Percentiles rank a stretch among this genome's conserved stretches.
phyloP scores from a whole-genome alignment of 64 coral and sea anemone genomes.

The Stylophora pistillata region DNA sequence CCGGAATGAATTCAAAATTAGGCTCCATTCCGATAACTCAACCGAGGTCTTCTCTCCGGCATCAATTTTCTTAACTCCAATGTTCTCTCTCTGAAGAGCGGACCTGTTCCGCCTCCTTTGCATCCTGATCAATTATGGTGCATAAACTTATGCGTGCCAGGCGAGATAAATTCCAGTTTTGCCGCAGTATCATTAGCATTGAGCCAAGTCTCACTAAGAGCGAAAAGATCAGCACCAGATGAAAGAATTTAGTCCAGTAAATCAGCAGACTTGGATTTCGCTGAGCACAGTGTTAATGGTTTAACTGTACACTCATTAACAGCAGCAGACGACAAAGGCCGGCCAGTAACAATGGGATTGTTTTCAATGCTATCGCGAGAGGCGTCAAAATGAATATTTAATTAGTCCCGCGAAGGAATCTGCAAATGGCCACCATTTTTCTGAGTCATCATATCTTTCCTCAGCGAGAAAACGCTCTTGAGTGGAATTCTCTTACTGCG shows the following conservation, averaged over 20 bases:
- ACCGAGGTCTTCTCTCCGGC: neutral
- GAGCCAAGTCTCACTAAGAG: neutral
- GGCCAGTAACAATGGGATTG: neutral
- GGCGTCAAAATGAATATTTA: slow-evolving; percentile 7
- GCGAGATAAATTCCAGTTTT: neutral
- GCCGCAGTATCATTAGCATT: too few relatives aligned
- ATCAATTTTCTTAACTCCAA: slow-evolving; percentile 9
- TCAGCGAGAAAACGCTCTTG: neutral
- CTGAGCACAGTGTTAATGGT: slow-evolving; percentile 13
- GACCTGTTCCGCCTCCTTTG: neutral
- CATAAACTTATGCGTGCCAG: slow-evolving; percentile 4
- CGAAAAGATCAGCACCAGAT: neutral
- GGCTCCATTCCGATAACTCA: neutral
- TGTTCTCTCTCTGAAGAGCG: neutral
- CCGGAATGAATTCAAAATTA: neutral
- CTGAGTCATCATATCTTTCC: neutral
- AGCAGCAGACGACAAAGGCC: neutral
- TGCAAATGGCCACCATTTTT: slow-evolving; percentile 17
- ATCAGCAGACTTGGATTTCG: slow-evolving; percentile 21
- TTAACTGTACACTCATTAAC: slow-evolving; percentile 8
- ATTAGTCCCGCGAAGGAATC: neutral
- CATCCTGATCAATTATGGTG: neutral
- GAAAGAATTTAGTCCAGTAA: neutral
- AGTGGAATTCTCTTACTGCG: slow-evolving; percentile 8
- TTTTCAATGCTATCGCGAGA: neutral